Evolutionary conservation across 1,140 invertebrate species (phyloP), one percentile per base, ranked within the genome.

Genomic region (Drosophila trapezifrons): DNA sequence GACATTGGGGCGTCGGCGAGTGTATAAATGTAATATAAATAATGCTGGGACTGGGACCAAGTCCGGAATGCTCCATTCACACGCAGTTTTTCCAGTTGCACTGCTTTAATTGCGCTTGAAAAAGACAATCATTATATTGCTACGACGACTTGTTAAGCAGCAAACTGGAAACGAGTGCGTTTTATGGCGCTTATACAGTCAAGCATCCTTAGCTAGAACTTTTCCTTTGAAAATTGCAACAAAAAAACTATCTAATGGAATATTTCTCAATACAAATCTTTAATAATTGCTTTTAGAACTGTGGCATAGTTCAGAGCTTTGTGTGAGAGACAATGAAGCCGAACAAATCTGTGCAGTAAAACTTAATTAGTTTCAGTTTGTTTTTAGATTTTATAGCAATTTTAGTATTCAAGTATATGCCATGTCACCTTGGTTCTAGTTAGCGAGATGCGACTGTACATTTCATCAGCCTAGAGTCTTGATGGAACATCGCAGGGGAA

Each of bases 71-170:
- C 63, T 65, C 25, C 63, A 73, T 81, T 81, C 78, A 81, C 56
- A 76, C 70, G 71, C 64, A 78, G 75, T 78, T 78, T 78, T 78
- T 71, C 76, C 71, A 73, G 70, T 73, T 73, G 46, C 69, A 29
- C 70, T 72, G 69, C 66, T 45, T 66, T 46, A 35, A 47, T 63
- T 67, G 45, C 64, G 42, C 35, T 27, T 65, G 66, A 38, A 59
- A 70, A 70, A 71, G 67, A 71, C 67, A 71, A 71, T 70, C 63
- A 42, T 29, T 46, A 55, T 45, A 70, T 22, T 17, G 35, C 42
- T 57, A 18, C 49, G 49, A 35, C 49, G 49, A 67, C 65, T 65
- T 51, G 65, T 52, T 69, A 25, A 66, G 29, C 60, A 40, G 46
- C 32, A 46, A 70, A 71, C 65, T 71, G 66, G 69, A 71, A 71